A percentile compares a stretch with the other conserved stretches of the same genome.
Conservation (phyloP, 2,888 invertebrate species). For the Dexiosoma caninum region DNA sequence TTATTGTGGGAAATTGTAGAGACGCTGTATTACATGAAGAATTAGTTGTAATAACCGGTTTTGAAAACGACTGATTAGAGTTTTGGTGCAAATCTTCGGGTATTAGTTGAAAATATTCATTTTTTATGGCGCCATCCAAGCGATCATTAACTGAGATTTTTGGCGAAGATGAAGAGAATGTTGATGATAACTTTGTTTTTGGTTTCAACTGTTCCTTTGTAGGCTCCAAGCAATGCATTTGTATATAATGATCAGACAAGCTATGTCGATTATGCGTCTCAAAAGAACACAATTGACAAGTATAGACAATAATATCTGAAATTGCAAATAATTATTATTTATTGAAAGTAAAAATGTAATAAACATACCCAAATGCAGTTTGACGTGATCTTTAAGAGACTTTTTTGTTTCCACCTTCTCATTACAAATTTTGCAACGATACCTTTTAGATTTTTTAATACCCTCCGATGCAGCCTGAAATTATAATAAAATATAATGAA, state of each 20-base stretch:
- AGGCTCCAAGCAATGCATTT: constrained; percentile 64
- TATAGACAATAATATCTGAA: constrained; percentile 67
- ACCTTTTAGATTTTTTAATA: constrained; percentile 61
- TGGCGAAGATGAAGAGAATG: not conserved
- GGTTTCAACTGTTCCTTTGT: constrained; percentile 65
- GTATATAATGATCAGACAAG: constrained; percentile 68
- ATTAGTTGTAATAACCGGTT: constrained; percentile 7
- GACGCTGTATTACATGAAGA: not conserved
- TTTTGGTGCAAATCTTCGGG: constrained; percentile 14
- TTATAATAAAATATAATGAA: not conserved
- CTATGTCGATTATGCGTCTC: constrained; percentile 66
- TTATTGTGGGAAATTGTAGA: constrained; percentile 17
- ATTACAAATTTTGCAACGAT: constrained; percentile 72
- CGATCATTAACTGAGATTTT: not conserved
- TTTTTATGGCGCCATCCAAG: constrained; percentile 17
- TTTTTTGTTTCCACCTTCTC: constrained; percentile 67
- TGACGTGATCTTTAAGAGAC: constrained; percentile 71
- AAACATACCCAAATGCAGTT: constrained; percentile 70
- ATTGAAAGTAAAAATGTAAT: not conserved
- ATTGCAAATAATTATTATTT: not conserved
- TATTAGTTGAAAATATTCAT: constrained; percentile 39
- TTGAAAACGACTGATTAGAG: constrained; percentile 11
- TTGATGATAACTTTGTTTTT: constrained; percentile 42
- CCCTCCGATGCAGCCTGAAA: constrained; percentile 10
- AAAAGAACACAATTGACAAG: constrained; percentile 70